phyloP scores from a whole-genome alignment of 2,888 invertebrate species.

The Marasmarcha lunaedactyla region DNA sequence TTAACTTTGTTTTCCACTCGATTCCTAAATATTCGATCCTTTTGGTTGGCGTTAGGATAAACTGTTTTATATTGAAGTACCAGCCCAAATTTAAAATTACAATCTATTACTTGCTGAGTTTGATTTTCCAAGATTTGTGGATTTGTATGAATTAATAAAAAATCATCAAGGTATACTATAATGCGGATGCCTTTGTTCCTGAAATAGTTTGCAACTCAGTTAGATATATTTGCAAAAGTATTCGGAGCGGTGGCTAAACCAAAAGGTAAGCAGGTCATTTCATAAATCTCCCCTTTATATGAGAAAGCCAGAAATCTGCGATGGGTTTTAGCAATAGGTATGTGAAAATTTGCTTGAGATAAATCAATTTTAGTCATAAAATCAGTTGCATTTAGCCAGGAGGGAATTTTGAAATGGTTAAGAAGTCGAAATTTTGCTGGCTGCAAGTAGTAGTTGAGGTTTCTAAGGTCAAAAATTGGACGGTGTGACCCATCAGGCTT shows the following conservation, averaged over 20 bases:
- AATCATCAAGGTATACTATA: slow-evolving; percentile 18
- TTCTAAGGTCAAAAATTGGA: slow-evolving; percentile 5
- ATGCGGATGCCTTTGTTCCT: slow-evolving; percentile 14
- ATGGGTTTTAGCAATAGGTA: slow-evolving; percentile 3
- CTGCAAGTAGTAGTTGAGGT: slow-evolving; percentile 1
- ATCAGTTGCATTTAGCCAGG: slow-evolving; percentile 4
- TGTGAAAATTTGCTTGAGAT: slow-evolving; percentile 9
- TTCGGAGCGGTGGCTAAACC: slow-evolving; percentile 16
- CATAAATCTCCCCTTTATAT: background rate
- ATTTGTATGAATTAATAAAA: slow-evolving; percentile 3
- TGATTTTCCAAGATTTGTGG: background rate
- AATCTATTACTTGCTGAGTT: slow-evolving; percentile 1
- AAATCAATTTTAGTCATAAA: slow-evolving; percentile 8
- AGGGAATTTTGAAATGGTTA: slow-evolving; percentile 3
- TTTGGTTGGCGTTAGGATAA: slow-evolving; percentile 4
- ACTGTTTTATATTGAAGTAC: slow-evolving; percentile 14
- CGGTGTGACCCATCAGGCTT: slow-evolving; percentile 5
- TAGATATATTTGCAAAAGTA: slow-evolving; percentile 14
- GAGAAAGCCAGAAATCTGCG: slow-evolving; percentile 2
- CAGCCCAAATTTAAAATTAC: slow-evolving; percentile 11
- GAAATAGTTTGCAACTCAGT: slow-evolving; percentile 16
- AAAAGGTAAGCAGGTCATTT: slow-evolving; percentile 14
- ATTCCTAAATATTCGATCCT: slow-evolving; percentile 13
- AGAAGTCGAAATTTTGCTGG: slow-evolving; percentile 6
- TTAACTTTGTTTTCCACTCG: slow-evolving; percentile 11